phyloP scores from a whole-genome alignment of 2,113 vertebrate species.

The Indicator maculatus region DNA sequence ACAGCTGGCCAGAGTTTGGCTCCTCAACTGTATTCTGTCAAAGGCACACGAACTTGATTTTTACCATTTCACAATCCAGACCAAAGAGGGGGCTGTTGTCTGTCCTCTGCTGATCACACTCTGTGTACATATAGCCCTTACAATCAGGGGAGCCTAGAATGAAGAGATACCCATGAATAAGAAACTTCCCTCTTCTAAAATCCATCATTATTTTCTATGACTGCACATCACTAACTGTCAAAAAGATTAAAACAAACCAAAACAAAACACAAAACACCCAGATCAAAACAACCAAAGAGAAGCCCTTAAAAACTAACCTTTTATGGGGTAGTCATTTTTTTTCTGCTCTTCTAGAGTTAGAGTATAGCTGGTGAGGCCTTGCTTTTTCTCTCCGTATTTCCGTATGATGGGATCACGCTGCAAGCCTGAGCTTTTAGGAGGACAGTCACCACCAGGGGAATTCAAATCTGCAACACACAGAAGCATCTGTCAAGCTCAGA shows the following conservation, averaged over 20 bases:
- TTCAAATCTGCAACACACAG: conserved; percentile 51
- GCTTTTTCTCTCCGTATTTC: conserved; percentile 66
- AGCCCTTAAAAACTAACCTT: conserved; percentile 59
- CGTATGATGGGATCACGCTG: conserved; percentile 64
- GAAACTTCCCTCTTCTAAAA: neutral
- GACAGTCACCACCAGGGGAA: conserved; percentile 19
- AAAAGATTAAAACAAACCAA: neutral
- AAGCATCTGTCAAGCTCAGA: neutral
- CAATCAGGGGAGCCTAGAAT: conserved; percentile 76
- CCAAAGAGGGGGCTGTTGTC: conserved; percentile 90
- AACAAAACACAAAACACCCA: neutral
- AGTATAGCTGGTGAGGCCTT: conserved; percentile 69
- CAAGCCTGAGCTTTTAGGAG: neutral
- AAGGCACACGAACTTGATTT: neutral
- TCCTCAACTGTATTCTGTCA: neutral
- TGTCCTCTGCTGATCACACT: conserved; percentile 71
- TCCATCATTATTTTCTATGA: neutral
- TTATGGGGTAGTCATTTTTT: conserved; percentile 70
- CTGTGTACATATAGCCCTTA: conserved; percentile 77
- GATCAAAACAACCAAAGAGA: neutral
- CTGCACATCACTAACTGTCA: neutral
- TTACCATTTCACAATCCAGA: conserved; percentile 94
- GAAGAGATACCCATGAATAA: neutral
- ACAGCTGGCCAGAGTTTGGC: neutral
- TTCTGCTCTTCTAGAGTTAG: conserved; percentile 72